Evolutionary conservation across 2,888 invertebrate species (phyloP).

Genomic region (Andricus curvator): DNA sequence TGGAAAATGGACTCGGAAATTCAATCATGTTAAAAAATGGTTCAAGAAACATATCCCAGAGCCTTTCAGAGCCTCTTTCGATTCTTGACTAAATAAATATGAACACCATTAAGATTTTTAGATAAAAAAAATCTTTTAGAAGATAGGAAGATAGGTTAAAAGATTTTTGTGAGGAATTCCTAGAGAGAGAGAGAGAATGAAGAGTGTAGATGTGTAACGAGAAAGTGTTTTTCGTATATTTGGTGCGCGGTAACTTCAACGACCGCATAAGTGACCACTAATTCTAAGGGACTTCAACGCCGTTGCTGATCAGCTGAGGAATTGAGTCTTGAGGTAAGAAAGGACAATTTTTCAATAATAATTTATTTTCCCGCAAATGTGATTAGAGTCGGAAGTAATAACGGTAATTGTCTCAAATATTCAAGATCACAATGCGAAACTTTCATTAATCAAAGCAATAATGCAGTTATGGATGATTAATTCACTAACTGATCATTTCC

Average conservation of each 20-base stretch:
- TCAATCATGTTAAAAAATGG: background rate
- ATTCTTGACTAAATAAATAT: background rate
- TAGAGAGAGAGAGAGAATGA: background rate
- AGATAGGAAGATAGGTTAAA: background rate
- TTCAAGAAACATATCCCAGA: background rate
- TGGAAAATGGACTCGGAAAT: background rate
- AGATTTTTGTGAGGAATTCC: background rate
- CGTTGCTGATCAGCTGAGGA: conserved; percentile 37
- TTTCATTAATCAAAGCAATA: conserved; percentile 23
- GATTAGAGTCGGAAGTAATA: background rate
- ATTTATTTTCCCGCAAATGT: background rate
- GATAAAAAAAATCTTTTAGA: background rate
- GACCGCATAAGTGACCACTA: conserved; percentile 53
- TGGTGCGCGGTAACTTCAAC: conserved; percentile 53
- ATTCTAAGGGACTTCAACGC: conserved; percentile 26
- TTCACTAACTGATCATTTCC: conserved; percentile 36
- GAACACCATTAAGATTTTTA: background rate
- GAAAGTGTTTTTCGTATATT: background rate
- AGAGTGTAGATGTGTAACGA: background rate
- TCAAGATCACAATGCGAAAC: background rate
- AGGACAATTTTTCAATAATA: background rate
- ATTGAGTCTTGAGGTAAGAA: conserved; percentile 51
- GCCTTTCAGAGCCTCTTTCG: background rate
- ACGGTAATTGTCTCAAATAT: background rate
- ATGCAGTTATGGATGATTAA: conserved; percentile 33